Percentiles rank a stretch among this genome's conserved stretches.
phyloP scores from a whole-genome alignment of 2,113 vertebrate species.

The Marmota flaviventris region DNA sequence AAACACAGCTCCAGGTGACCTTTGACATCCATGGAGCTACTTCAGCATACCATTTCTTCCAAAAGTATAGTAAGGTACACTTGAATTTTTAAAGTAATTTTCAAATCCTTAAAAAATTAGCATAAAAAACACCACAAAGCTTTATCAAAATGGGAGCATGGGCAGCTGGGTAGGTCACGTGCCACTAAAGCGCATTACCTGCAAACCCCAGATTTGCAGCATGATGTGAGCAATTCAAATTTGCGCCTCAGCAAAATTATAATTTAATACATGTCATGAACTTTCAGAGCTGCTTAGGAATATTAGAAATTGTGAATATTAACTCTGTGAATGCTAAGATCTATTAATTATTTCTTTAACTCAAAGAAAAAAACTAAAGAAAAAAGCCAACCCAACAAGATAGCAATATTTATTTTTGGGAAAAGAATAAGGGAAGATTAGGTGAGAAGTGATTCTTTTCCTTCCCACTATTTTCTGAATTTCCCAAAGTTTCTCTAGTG shows the following conservation, averaged over 20 bases:
- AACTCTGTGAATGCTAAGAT: background rate
- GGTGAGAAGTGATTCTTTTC: background rate
- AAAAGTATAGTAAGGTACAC: background rate
- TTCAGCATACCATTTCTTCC: conserved; percentile 1
- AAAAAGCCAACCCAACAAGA: conserved; percentile 21
- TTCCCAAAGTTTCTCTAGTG: background rate
- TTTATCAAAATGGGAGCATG: conserved; percentile 2
- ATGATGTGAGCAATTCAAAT: background rate
- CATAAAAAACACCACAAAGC: conserved; percentile 39
- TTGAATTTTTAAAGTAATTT: conserved; percentile 37
- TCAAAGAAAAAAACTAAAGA: conserved; percentile 38
- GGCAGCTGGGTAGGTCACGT: background rate
- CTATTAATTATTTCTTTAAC: conserved; percentile 27
- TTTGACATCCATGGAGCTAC: background rate
- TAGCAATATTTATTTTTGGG: background rate
- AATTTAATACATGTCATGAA: conserved; percentile 41
- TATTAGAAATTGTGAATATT: conserved; percentile 23
- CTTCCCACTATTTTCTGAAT: conserved; percentile 48
- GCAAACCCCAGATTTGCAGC: conserved; percentile 5
- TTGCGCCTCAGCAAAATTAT: conserved; percentile 36
- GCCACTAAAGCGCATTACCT: background rate
- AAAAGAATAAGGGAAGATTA: background rate
- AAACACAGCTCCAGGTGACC: background rate
- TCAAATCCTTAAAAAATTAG: conserved; percentile 47
- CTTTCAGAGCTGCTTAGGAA: conserved; percentile 34